These are phyloP conservation scores for Festucalex cinctus DNA, from an alignment of 2,113 vertebrate species.

Conservation along the genomic window DNA sequence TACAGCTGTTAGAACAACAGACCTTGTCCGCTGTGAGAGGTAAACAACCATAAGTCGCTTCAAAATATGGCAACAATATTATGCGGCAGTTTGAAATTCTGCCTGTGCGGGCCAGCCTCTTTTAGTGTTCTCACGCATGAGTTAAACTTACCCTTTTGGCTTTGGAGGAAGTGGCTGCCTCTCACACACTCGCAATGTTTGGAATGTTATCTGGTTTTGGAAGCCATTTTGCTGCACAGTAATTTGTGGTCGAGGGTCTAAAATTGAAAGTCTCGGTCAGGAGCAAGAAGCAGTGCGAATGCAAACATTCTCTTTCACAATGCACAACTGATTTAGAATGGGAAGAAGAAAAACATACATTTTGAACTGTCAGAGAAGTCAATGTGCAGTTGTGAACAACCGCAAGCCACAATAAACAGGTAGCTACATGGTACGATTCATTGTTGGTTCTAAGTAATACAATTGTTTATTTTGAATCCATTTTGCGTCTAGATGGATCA, in stretches of 20 bases:
- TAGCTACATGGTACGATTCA: neutral
- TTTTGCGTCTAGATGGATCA: constrained; percentile 67
- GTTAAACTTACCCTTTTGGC: constrained; percentile 35
- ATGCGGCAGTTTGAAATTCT: neutral
- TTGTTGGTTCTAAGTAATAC: no score
- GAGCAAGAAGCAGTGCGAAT: constrained; percentile 23
- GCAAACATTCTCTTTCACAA: constrained; percentile 12
- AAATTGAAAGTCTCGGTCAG: constrained; percentile 41
- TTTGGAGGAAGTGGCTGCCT: constrained; percentile 59
- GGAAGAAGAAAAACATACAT: neutral
- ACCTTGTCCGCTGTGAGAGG: constrained; percentile 75
- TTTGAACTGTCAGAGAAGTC: neutral
- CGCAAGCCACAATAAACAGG: neutral
- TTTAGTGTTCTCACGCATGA: constrained; percentile 16
- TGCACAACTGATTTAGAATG: constrained; percentile 1
- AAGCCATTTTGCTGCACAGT: constrained; percentile 46
- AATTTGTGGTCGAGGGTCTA: constrained; percentile 63
- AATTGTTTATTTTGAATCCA: neutral
- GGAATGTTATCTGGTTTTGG: constrained; percentile 67
- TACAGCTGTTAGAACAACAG: constrained; percentile 77
- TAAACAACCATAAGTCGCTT: constrained; percentile 41
- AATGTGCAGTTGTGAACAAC: neutral
- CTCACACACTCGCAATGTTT: constrained; percentile 66
- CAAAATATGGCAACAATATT: neutral
- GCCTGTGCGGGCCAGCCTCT: neutral